phyloP scores from a whole-genome alignment of 2,113 vertebrate genomes.

The Falcunculus frontatus region DNA sequence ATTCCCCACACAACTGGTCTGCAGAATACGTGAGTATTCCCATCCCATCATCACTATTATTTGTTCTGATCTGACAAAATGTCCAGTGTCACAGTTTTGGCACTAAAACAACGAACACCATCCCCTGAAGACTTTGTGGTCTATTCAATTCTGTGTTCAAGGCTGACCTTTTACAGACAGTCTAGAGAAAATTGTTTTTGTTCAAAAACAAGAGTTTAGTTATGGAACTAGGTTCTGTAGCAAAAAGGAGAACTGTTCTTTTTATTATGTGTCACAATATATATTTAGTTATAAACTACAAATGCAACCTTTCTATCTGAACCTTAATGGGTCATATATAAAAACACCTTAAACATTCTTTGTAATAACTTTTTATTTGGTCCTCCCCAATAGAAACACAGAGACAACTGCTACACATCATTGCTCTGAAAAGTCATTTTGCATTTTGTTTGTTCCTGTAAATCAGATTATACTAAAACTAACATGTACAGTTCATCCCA shows the following conservation, averaged over 20 bases:
- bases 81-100: neutral
- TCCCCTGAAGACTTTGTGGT: neutral
- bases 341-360: neutral
- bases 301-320: neutral
- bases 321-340: neutral
- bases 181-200: neutral
- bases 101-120: neutral
- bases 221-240: neutral
- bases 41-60: neutral
- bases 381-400: neutral
- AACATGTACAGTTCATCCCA: neutral
- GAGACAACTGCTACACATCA: neutral
- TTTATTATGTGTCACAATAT: neutral
- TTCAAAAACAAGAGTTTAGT: neutral
- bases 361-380: neutral
- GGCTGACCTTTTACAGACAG: neutral
- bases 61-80: slow-evolving; percentile 25
- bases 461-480: neutral
- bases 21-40: neutral
- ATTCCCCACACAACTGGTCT: neutral
- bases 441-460: neutral
- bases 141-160: neutral
- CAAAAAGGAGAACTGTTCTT: neutral
- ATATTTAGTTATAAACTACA: neutral
- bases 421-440: neutral